phyloP scores from a whole-genome alignment of 2,888 invertebrate genomes.

The Thera obeliscata region DNA sequence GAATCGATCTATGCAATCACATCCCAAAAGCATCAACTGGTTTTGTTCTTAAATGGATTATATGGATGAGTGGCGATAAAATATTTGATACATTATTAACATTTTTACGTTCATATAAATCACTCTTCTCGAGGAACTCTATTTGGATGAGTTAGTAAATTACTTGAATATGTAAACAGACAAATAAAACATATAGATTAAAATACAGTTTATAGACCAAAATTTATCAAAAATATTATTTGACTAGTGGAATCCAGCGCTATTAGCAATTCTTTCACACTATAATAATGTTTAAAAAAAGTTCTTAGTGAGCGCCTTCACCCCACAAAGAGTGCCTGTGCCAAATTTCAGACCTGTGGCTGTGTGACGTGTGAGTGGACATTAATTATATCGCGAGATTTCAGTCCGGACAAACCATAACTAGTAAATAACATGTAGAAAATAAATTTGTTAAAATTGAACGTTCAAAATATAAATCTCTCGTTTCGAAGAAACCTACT shows the following conservation, averaged over 20 bases:
- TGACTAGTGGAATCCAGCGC: constrained; percentile 6
- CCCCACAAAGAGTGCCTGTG: no score
- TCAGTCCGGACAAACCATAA: no score
- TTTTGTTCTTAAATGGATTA: constrained; percentile 41
- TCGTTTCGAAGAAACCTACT: constrained; percentile 52
- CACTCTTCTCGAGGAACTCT: constrained; percentile 55
- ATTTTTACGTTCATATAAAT: constrained; percentile 59
- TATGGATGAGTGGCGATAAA: constrained; percentile 42
- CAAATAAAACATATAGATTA: constrained; percentile 4
- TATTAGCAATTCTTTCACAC: no score
- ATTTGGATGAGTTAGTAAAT: constrained; percentile 57
- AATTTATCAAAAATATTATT: background rate
- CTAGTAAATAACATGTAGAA: no score
- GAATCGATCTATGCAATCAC: constrained; percentile 27
- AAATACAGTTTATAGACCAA: constrained; percentile 1
- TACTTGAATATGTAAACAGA: constrained; percentile 42
- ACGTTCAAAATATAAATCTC: no score
- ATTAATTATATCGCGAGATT: no score
- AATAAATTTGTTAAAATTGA: no score
- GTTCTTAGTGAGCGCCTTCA: no score
- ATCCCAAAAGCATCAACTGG: constrained; percentile 32
- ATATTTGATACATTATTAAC: constrained; percentile 43
- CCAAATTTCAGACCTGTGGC: no score
- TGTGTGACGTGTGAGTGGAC: no score
- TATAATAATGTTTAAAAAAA: no score